Conservation (phyloP, 1,140 invertebrate genomes). For the Forficula auricularia region DNA sequence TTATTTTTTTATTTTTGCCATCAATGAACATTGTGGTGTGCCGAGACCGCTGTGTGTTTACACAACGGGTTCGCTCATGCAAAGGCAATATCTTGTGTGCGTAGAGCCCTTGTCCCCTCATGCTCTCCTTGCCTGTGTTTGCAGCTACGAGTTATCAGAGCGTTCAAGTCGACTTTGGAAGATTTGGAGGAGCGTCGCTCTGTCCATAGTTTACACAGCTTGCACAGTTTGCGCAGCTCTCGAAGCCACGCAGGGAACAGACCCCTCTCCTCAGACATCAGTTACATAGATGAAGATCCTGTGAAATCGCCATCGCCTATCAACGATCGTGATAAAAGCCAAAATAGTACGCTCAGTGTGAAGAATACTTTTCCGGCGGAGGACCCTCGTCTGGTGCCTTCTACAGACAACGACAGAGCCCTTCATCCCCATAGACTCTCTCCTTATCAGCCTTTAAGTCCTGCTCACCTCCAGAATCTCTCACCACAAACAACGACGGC, state of each 20-base stretch:
- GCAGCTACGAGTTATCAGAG: conserved; percentile 99
- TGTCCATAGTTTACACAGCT: conserved; percentile 91
- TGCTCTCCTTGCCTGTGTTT: conserved; percentile 42
- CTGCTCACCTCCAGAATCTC: conserved; percentile 13
- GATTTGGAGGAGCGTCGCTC: conserved; percentile 97
- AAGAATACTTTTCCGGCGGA: conserved; percentile 22
- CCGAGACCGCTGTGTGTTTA: too few species aligned
- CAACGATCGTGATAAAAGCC: conserved; percentile 31
- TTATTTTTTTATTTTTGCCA: too few species aligned
- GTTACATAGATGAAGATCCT: conserved; percentile 79
- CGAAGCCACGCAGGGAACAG: conserved; percentile 57
- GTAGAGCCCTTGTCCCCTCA: conserved; percentile 16
- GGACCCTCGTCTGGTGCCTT: conserved; percentile 25
- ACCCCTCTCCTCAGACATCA: conserved; percentile 72
- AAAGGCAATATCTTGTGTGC: conserved; percentile 7
- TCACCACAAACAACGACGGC: conserved; percentile 10
- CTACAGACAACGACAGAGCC: conserved; percentile 8
- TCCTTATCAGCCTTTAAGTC: conserved; percentile 13
- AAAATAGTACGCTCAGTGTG: conserved; percentile 19
- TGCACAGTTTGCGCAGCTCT: conserved; percentile 80
- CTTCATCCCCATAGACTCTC: conserved; percentile 12
- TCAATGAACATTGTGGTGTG: too few species aligned
- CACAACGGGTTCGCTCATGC: too few species aligned
- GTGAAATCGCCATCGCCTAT: conserved; percentile 36
- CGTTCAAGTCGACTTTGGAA: conserved; percentile 98